Conservation (phyloP, 2,797 vertebrate species). For the Cynopterus sphinx region DNA sequence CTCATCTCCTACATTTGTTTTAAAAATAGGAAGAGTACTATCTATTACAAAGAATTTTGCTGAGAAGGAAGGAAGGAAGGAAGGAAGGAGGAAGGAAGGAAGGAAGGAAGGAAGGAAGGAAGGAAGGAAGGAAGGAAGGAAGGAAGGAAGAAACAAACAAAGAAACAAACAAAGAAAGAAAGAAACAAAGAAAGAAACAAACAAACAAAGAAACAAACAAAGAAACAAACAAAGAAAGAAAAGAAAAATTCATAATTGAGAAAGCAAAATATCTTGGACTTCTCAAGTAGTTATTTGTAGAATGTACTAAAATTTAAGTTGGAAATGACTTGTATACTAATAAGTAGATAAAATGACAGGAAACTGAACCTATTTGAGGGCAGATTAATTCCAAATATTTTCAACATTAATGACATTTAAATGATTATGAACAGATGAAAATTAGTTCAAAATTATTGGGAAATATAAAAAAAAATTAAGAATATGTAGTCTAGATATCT, state of each 20-base stretch:
- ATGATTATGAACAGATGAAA: neutral
- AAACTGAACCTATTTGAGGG: neutral
- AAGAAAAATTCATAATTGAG: neutral
- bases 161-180: neutral
- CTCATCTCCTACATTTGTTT: neutral
- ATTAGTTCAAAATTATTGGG: neutral
- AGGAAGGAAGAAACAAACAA: too few relatives aligned
- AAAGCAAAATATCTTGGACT: conserved; percentile 4
- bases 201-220: too few relatives aligned
- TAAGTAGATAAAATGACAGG: neutral
- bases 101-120: neutral
- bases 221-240: neutral
- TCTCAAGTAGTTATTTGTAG: neutral
- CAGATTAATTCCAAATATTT: conserved; percentile 3
- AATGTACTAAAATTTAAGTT: neutral
- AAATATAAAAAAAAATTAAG: conserved; percentile 16
- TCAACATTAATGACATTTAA: neutral
- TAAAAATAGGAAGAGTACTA: neutral
- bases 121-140: too few relatives aligned
- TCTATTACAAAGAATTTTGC: neutral
- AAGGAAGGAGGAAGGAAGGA: too few relatives aligned
- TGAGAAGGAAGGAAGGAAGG: neutral
- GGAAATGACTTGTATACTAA: neutral
- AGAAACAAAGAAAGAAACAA: too few relatives aligned
- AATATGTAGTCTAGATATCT: neutral